Evolutionary conservation across 1,140 invertebrate species (phyloP), one percentile per base, ranked within the genome.

Genomic region (Thaumatotibia leucotreta): DNA sequence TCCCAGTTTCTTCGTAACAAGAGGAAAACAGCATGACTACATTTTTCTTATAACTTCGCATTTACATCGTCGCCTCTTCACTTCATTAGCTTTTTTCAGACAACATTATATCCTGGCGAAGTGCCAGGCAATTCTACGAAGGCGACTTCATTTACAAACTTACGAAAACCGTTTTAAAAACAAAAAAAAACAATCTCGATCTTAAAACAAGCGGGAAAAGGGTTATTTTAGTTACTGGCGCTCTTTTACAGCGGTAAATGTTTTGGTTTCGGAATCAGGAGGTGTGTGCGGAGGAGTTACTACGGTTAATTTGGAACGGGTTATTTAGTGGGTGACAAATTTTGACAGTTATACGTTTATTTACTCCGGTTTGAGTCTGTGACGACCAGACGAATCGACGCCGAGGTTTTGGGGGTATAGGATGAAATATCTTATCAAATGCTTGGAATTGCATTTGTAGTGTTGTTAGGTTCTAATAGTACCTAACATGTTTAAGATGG

Each of bases 71-170:
- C 52, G 24, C 24, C n/a, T 0, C 2, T n/a, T 14, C 52, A 27
- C 23, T 58, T 58, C 52, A 58, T 58, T 58, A 58, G 52, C 52
- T 58, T 58, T 58, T 58, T 31, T 58, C 52, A 58, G 24, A 31
- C 52, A 58, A 29, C 52, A 29, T 58, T 31, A 31, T 31, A 58
- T 8, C 4, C 23, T 58, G 52, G 52, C 52, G 1, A 2, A 14
- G n/a, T 9, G 52, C 52, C 52, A 58, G 17, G 11, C 24, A 24
- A 14, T 58, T 58, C 52, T 58, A 58, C 52, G 52, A 58, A 58
- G 52, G 29, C 11, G n/a, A 58, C 10, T 58, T 11, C 23, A 58
- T 58, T 29, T 14, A 58, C 24, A 23, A 58, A 58, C 23, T 27
- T 54, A 58, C 52, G n/a, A 58, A 58, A 2, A 54, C 23, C 9